Base-by-base conservation (phyloP, 2,888 invertebrate species). In the Ormyrus labotus region DNA sequence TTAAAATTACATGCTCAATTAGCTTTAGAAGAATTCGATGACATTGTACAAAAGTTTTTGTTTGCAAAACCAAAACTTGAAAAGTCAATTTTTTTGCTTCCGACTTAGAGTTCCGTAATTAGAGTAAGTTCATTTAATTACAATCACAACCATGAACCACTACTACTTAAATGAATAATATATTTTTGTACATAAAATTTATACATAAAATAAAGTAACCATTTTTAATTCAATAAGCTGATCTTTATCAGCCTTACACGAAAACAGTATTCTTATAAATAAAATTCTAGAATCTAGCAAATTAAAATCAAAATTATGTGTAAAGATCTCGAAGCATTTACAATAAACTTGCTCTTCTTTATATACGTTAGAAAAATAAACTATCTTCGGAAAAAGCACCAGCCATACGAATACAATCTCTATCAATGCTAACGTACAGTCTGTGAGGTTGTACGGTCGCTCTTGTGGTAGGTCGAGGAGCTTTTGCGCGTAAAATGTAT, bases 341-440 rank as follows among this genome's bases (percentile, higher is more conserved):
- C 58, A 71, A 34, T 45, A 9, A 68, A 68, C 10, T 11, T 10
- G n/a, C 3, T 51, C n/a, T 6, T 34, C 34, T 34, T 34, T 34
- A 34, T 4, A 34, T 51, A 10, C 50, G 50, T 90, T 89, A 93
- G 85, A 92, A 91, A 88, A 96, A 96, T 69, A 94, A 93, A 0
- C 94, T 95, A 87, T 96, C 96, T 84, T 95, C 94, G 0, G 95
- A 94, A 88, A 96, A 96, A n/a, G 96, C 96, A 5, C 96, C 96
- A 76, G 94, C 94, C 67, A 96, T 90, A 83, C 96, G 91, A 87
- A 96, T 94, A 82, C 94, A 94, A 70, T 95, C 94, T 60, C 93
- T 92, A 80, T 93, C 93, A 11, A 96, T 90, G 82, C 95, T 93
- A 11, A 95, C 95, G 83, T 95, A 93, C 90, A 96, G 92, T 84